These are phyloP conservation scores for Chlamydotis undulata DNA, from an alignment of 2,113 vertebrate genomes.

Conservation along the genomic window DNA sequence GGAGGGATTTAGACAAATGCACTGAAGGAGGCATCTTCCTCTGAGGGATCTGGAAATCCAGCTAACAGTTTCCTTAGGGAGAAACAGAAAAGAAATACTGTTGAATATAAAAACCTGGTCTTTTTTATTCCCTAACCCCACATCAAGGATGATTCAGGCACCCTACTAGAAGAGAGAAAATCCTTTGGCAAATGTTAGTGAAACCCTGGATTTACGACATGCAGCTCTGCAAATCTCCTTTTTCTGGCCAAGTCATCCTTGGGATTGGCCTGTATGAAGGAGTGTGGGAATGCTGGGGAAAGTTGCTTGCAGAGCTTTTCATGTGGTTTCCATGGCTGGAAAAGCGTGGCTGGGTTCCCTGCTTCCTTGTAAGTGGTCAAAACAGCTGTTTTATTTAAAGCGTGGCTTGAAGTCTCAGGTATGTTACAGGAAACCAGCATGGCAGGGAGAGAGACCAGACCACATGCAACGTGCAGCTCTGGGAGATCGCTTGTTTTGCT, in stretches of 20 bases:
- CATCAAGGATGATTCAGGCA: slow-evolving; percentile 32
- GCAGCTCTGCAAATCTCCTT: slow-evolving; percentile 36
- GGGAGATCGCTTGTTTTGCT: background rate
- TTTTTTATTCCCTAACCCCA: slow-evolving; percentile 13
- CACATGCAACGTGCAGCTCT: background rate
- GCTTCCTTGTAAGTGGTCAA: slow-evolving; percentile 18
- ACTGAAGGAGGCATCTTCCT: background rate
- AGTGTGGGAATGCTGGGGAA: background rate
- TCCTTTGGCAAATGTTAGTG: slow-evolving; percentile 8
- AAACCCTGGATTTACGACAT: slow-evolving; percentile 61
- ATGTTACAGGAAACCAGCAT: background rate
- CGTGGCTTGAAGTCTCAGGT: slow-evolving; percentile 14
- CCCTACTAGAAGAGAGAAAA: slow-evolving; percentile 30
- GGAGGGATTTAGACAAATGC: background rate
- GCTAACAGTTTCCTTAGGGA: background rate
- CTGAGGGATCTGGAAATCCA: background rate
- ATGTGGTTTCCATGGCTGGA: slow-evolving; percentile 55
- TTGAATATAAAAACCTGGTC: background rate
- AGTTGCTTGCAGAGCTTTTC: slow-evolving; percentile 26
- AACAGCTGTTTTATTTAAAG: slow-evolving; percentile 63
- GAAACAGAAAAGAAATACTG: background rate
- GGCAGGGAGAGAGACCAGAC: background rate
- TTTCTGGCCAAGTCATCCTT: slow-evolving; percentile 49
- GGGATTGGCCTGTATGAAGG: background rate
- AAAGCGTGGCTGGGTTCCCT: slow-evolving; percentile 26